Base-by-base conservation (phyloP, 2,113 vertebrate genomes). In the Tachuris rubrigastra region DNA sequence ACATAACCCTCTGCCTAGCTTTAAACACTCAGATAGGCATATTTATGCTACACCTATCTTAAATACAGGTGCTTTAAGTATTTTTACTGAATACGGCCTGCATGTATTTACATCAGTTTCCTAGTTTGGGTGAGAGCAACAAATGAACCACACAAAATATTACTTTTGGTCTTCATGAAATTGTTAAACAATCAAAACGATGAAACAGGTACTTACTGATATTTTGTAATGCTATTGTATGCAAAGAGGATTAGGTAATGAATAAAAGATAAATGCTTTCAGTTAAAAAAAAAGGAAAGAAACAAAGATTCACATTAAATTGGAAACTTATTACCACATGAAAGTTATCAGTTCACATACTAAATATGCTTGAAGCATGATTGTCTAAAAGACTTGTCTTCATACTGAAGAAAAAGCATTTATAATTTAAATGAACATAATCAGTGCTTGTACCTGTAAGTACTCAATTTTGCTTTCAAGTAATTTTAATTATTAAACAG, bases 381-480 rank as follows among this genome's bases (percentile, higher is more conserved):
- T 93, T 95, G 95, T 96, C 94, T 97, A 50, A 91, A 97, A 72
- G 83, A 77, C 94, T 98, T 97, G 93, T 90, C 81, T 96, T 93
- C 33, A 19, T n/a, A 82, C 73, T 80, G 52, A 96, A 96, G 69
- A 85, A 96, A 96, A 90, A 90, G 60, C 89, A 97, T 97, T 97
- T 85, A 93, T 97, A 98, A 97, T 97, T 97, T 96, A 98, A 96
- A 95, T 98, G 96, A 98, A 95, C 91, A 96, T 97, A 97, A 97
- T 97, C 96, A 97, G 80, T 96, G 59, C 80, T 96, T 96, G 85
- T 97, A 96, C 88, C 94, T 95, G 88, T 93, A 97, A 97, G 96
- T 87, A 97, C 85, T 97, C 93, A 96, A 83, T 97, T 98, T 97
- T 98, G 37, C 79, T 97, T 96, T 97, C 96, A 97, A 97, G 67